Evolutionary conservation across 64 coral and sea anemone species (phyloP).

Genomic region (Montipora sp.): DNA sequence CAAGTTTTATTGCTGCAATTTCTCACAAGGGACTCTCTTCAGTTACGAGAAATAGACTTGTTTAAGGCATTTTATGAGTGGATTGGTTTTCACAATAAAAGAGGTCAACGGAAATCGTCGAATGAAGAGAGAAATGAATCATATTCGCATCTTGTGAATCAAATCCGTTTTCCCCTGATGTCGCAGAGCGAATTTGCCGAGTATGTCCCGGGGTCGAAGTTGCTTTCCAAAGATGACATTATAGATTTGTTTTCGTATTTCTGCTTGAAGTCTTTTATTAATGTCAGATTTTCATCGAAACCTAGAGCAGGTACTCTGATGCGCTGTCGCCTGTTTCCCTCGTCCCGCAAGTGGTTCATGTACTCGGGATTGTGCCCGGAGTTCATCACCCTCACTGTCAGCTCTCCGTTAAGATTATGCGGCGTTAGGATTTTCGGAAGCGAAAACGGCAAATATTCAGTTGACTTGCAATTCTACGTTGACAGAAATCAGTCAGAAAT

Average conservation of each 20-base stretch:
- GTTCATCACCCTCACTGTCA: conserved; percentile 61
- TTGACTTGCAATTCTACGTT: conserved; percentile 44
- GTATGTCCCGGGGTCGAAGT: conserved; percentile 43
- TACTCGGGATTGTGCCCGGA: conserved; percentile 77
- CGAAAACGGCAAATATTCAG: conserved; percentile 53
- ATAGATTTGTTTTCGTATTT: conserved; percentile 67
- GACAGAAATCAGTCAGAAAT: neutral
- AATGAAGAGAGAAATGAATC: neutral
- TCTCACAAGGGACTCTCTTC: conserved; percentile 40
- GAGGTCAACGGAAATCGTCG: neutral
- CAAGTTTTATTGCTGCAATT: conserved; percentile 37
- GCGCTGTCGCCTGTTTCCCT: conserved; percentile 50
- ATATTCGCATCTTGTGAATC: conserved; percentile 16
- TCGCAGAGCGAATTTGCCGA: conserved; percentile 61
- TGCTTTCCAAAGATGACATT: conserved; percentile 65
- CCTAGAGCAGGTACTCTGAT: conserved; percentile 57
- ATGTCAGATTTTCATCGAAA: conserved; percentile 42
- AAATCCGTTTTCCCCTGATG: conserved; percentile 88
- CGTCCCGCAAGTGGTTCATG: conserved; percentile 57
- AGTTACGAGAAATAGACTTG: conserved; percentile 53
- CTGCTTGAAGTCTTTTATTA: neutral
- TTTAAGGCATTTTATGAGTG: conserved; percentile 62
- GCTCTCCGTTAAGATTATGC: conserved; percentile 44
- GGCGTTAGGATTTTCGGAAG: conserved; percentile 79
- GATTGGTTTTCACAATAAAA: conserved; percentile 21